Base-by-base conservation (phyloP, 2,888 invertebrate species). In the Phoronis australis region DNA sequence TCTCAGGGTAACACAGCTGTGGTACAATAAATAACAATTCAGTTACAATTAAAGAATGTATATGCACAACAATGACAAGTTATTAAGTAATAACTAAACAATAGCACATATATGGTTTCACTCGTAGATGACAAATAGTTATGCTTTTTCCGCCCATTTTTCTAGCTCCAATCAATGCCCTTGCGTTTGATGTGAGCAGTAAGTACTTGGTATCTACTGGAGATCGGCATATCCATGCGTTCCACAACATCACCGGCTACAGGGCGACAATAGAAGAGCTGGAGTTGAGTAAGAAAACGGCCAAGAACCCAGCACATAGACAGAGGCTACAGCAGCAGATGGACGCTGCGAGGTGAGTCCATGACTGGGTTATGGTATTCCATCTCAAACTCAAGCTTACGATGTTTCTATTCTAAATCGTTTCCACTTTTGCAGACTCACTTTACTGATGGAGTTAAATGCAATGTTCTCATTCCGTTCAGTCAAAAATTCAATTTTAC, bases 211-310 rank as follows among this genome's bases (percentile, higher is more conserved):
- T 87, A 57, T 83, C 84, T 0, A 81, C 86, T 48, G 89, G 88
- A 15, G 89, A 89, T 61, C 84, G 83, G 57, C 85, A 85, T 42
- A 83, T 92, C 12, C 81, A 87, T 37, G 82, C 92, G 45, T 84
- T 91, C 65, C 85, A 87, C 72, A 93, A 92, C 65, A 80, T 87
- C 4, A 82, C 85, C n/a, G 87, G 86, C 4, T 83, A 83, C 63
- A 79, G 83, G 48, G 77, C 76, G 9, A 72, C 71, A 2, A 65
- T 80, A 35, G 58, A 61, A 38, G 77, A 77, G 20, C 57, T 79
- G 18, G 61, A 70, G 38, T 61, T 65, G 21, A 68, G 70, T 51
- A 60, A 74, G 26, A 68, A 64, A 48, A 71, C 70, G 43, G 71
- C 77, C 1, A 61, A 66, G 76, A 59, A 76, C 1, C 83, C 85